Evolutionary conservation across 2,888 invertebrate species (phyloP), one percentile per base, ranked within the genome.

Genomic region (Limnephilus marmoratus): DNA sequence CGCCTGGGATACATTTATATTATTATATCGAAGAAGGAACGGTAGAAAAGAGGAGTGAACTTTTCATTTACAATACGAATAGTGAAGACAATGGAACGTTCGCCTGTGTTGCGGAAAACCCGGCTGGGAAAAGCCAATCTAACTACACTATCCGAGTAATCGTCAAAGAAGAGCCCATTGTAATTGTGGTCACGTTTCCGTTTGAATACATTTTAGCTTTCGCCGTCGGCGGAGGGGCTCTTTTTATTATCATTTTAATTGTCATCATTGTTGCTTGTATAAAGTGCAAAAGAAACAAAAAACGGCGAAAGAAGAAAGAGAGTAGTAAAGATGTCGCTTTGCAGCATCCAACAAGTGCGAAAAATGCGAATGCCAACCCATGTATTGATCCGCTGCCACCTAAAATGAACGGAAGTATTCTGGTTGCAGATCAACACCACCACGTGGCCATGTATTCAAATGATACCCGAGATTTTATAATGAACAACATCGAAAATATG

Each of bases 51-150:
- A 97, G 97, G 94, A 98, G 98, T 94, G 98, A 98, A 95, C 96
- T 98, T 92, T 97, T 97, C 94, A 97, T 98, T 94, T 97, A 97
- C 94, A 98, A 98, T 94, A 97, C 98, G 37, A 97, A 97, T 68
- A 96, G 96, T 81, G 98, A 98, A 94, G 98, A 98, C 94, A 98
- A 98, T 94, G 98, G 98, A 9, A 98, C 98, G 13, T 98, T 98
- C 95, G 97, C 98, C 5, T 99, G 99, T 95, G 96, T 98, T 24
- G 98, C 98, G 0, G 98, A 98, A 94, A 99, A 99, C 95, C 97
- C 97, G 29, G 99, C 98, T 0, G 99, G 99, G 24, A 97, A 96
- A 92, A 97, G 97, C 0, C 97, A 97, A 94, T 97, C 98, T 92
- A 98, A 99, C 95, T 98, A 98, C 94, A 98, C 98, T 2, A 96